Base-by-base conservation (phyloP, 2,888 invertebrate genomes). In the Drosophila quinaria region DNA sequence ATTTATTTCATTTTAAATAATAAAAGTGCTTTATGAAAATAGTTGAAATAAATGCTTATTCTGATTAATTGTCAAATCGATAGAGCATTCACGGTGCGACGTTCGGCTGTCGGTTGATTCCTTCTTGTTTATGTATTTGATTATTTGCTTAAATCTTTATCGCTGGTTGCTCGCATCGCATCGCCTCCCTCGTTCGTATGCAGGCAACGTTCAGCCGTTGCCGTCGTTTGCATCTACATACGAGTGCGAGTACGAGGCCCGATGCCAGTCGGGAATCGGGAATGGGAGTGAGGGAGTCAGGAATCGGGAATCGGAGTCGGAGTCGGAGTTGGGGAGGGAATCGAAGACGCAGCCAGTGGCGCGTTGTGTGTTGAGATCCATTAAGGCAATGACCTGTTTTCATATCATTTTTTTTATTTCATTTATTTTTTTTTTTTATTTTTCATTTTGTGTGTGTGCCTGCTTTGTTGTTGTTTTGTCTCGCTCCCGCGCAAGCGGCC, bases 311-410 rank as follows among this genome's bases (percentile, higher is more conserved):
- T 66, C 47, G 59, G 25, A 25, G 25, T 5, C 25, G 25, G 25
- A 63, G 54, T 50, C 54, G 50, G 55, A 56, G 56, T 39, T 11
- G 41, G 6, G 35, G 31, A 47, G 54, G 19, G 44, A 41, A 39
- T 42, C 35, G 42, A 49, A 29, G 55, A 41, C 63, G 50, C 55
- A 79, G 76, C 65, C 65, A 74, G 64, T 67, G 73, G 74, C 56
- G 69, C 55, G 75, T 64, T 80, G 76, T 80, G 73, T 74, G 70
- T 61, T 70, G 59, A 82, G 81, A 90, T 87, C 89, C 91, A 91
- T 90, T 90, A 90, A 90, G 91, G 90, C 90, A 90, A 90, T 91
- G 90, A 90, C 90, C 90, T 89, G 90, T 90, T 90, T 90, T 90
- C 87, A 90, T 89, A 90, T 89, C 83, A 80, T 79, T 87, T 87